These are phyloP conservation scores for Drosophila malerkotliana DNA, from an alignment of 1,140 invertebrate genomes.

Conservation along the genomic window DNA sequence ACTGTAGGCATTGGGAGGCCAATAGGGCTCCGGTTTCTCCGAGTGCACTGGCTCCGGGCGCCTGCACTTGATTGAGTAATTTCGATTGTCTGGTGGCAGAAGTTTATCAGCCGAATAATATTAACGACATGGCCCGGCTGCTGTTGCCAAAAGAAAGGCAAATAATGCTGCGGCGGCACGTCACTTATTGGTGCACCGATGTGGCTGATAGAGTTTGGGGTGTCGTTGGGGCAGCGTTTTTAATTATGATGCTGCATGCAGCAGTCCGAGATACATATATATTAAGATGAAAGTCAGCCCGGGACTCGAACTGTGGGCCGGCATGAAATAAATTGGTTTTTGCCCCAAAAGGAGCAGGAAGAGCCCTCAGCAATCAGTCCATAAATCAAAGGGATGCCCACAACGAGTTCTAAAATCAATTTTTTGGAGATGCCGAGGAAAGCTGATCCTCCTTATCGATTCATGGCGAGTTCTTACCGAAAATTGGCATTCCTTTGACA, in stretches of 20 bases:
- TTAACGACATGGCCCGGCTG: constrained; percentile 74
- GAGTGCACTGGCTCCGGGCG: constrained; percentile 21
- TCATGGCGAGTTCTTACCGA: constrained; percentile 19
- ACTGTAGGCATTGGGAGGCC: too few species aligned
- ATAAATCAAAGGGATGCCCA: constrained; percentile 30
- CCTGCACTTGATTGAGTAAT: constrained; percentile 76
- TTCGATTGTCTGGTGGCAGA: constrained; percentile 82
- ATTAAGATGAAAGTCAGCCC: constrained; percentile 42
- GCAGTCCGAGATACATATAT: constrained; percentile 19
- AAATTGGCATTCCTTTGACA: constrained; percentile 33
- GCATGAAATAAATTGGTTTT: constrained; percentile 62
- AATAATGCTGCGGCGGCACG: constrained; percentile 76
- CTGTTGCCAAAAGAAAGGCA: constrained; percentile 75
- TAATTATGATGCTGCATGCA: constrained; percentile 68
- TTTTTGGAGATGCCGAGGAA: constrained; percentile 10
- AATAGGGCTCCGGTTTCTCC: constrained; percentile 4
- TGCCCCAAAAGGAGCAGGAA: constrained; percentile 14
- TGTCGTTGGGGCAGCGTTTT: constrained; percentile 64
- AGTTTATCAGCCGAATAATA: constrained; percentile 82
- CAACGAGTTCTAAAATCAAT: constrained; percentile 22
- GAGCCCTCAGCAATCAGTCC: constrained; percentile 17
- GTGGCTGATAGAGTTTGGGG: constrained; percentile 38
- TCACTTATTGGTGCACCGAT: constrained; percentile 72
- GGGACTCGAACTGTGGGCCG: constrained; percentile 44
- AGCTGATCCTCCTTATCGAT: constrained; percentile 41